Percentiles rank a stretch among this genome's conserved stretches.
These are phyloP conservation scores for Galeruca laticollis DNA, from an alignment of 2,888 invertebrate species.

Conservation along the genomic window DNA sequence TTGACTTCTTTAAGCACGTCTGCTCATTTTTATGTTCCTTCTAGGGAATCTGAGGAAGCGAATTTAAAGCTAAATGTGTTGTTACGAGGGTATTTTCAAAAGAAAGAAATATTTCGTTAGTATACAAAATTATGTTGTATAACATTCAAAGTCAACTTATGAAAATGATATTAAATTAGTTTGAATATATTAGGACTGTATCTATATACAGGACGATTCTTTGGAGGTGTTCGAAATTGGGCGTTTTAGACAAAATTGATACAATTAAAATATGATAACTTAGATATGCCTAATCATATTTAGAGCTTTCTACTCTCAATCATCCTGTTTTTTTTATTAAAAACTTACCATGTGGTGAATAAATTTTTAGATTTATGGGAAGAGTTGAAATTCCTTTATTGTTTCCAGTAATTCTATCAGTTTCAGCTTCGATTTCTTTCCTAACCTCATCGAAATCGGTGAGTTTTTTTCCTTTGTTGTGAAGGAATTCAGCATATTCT, in stretches of 20 bases:
- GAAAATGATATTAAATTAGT: too few species aligned
- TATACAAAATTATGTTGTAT: not conserved
- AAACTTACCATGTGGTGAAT: slow-evolving; percentile 92
- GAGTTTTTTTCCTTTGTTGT: slow-evolving; percentile 97
- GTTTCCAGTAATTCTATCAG: slow-evolving; percentile 95
- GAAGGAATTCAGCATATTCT: slow-evolving; percentile 99
- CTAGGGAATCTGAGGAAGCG: too few species aligned
- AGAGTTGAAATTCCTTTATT: slow-evolving; percentile 99
- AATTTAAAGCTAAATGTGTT: too few species aligned
- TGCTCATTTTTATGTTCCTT: too few species aligned
- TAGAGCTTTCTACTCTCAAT: too few species aligned
- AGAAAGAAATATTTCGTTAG: not conserved
- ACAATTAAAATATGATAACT: too few species aligned
- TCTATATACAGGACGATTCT: not conserved
- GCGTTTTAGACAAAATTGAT: too few species aligned
- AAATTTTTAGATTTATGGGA: slow-evolving; percentile 98
- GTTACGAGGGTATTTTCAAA: not conserved
- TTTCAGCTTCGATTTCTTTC: slow-evolving; percentile 97
- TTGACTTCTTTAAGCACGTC: too few species aligned
- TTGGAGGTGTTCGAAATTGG: too few species aligned
- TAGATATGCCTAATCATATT: too few species aligned
- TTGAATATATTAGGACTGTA: too few species aligned
- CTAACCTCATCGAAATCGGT: slow-evolving; percentile 96
- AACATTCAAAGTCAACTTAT: not conserved
- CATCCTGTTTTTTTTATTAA: too few species aligned